These are phyloP conservation scores for Bergia puertoricense DNA, from an alignment of 92 coral and sea anemone species.

Conservation along the genomic window DNA sequence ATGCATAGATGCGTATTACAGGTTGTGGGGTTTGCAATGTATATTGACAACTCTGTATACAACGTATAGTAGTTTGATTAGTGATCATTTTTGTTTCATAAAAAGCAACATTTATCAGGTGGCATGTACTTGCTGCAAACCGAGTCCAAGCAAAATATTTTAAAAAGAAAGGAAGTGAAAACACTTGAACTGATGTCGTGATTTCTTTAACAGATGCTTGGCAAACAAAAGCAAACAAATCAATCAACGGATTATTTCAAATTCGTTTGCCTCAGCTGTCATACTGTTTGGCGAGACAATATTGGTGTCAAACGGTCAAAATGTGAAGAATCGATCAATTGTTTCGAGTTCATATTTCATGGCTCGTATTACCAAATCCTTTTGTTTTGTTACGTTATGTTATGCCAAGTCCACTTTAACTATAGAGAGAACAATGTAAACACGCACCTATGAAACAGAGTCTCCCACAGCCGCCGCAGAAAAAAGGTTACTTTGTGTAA, in stretches of 20 bases:
- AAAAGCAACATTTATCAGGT: too few species aligned
- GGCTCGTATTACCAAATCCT: background rate
- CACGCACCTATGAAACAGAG: background rate
- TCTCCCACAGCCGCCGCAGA: background rate
- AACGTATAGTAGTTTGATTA: too few species aligned
- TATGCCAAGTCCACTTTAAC: background rate
- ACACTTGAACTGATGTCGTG: background rate
- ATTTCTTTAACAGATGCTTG: slow-evolving; percentile 1
- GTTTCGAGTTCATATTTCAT: slow-evolving; percentile 4
- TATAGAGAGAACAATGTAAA: slow-evolving; percentile 11
- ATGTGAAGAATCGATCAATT: background rate
- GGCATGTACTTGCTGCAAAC: too few species aligned
- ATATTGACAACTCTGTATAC: too few species aligned
- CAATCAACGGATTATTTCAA: slow-evolving; percentile 1
- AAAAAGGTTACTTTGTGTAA: background rate
- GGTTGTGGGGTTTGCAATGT: too few species aligned
- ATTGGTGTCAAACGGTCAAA: background rate
- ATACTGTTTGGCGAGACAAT: background rate
- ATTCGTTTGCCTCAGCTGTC: background rate
- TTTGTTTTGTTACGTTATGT: background rate
- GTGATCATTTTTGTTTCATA: too few species aligned
- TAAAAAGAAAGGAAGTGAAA: background rate
- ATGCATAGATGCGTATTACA: too few species aligned
- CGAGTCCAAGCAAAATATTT: too few species aligned
- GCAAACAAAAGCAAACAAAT: slow-evolving; percentile 19